A percentile compares a stretch with the other conserved stretches of the same genome.
Conservation (phyloP, 2,888 invertebrate genomes). For the Macrophya annulata region DNA sequence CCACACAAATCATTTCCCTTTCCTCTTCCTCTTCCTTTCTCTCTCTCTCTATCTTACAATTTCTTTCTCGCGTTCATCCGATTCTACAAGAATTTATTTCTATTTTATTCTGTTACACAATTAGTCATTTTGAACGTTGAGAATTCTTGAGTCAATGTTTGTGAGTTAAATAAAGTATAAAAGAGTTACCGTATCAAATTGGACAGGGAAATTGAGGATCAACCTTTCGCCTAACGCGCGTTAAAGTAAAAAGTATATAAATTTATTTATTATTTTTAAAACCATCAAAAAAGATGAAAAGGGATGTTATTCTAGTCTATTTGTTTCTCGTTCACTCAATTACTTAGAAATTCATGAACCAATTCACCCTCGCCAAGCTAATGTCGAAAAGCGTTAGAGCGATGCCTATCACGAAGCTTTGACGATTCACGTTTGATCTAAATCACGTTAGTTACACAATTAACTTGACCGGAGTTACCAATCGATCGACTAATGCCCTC, state of each 20-base stretch:
- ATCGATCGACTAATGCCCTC: slow-evolving; percentile 36
- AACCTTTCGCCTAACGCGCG: neutral
- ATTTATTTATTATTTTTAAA: neutral
- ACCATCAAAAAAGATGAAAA: neutral
- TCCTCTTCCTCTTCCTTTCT: neutral
- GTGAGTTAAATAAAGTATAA: neutral
- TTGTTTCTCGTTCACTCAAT: slow-evolving; percentile 1
- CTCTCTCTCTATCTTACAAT: neutral
- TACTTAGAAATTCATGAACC: slow-evolving; percentile 15
- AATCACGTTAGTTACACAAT: slow-evolving; percentile 30
- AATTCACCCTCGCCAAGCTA: neutral
- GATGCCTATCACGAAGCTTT: slow-evolving; percentile 29
- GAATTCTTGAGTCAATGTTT: neutral
- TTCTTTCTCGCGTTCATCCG: neutral
- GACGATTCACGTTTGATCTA: slow-evolving; percentile 48
- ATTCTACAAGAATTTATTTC: neutral
- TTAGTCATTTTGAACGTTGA: neutral
- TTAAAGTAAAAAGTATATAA: neutral
- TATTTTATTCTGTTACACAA: neutral
- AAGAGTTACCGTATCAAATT: neutral
- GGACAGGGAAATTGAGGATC: neutral
- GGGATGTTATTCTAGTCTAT: neutral
- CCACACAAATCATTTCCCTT: slow-evolving; percentile 5
- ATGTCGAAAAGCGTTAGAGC: slow-evolving; percentile 26
- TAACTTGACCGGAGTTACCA: slow-evolving; percentile 32